Evolutionary conservation across 2,888 invertebrate species (phyloP).

Genomic region (Synanthedon formicaeformis): DNA sequence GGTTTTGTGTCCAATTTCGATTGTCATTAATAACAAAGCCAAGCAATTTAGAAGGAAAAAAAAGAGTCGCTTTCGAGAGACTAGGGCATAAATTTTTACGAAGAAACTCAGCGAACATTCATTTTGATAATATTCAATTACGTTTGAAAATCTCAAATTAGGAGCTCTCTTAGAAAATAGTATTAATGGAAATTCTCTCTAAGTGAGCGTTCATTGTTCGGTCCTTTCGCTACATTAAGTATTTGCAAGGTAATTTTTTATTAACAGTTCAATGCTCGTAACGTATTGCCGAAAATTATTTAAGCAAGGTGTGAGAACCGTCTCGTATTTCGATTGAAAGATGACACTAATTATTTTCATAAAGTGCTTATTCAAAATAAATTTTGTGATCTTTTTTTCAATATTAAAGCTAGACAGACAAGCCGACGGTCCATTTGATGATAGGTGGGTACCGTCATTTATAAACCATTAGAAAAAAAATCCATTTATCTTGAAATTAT

Average conservation of each 20-base stretch:
- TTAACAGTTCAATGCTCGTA: conserved; percentile 21
- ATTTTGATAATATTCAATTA: conserved; percentile 48
- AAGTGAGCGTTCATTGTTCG: background rate
- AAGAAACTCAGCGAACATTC: conserved; percentile 25
- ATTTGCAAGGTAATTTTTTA: conserved; percentile 23
- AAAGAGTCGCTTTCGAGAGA: conserved; percentile 14
- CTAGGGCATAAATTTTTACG: conserved; percentile 25
- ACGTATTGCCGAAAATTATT: conserved; percentile 14
- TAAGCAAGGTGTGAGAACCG: too few species aligned
- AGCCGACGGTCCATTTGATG: too few species aligned
- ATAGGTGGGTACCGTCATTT: too few species aligned
- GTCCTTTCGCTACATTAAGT: conserved; percentile 1
- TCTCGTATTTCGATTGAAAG: too few species aligned
- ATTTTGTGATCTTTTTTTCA: too few species aligned
- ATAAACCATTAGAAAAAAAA: too few species aligned
- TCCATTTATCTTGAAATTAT: too few species aligned
- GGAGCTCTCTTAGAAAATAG: conserved; percentile 7
- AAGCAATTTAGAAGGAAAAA: conserved; percentile 20
- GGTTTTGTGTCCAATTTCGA: conserved; percentile 15
- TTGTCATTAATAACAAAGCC: conserved; percentile 14
- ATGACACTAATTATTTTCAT: too few species aligned
- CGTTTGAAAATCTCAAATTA: conserved; percentile 34
- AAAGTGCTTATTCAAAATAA: too few species aligned
- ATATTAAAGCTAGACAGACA: too few species aligned
- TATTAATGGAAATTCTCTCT: background rate